Percentiles rank a stretch among this genome's conserved stretches.
Evolutionary conservation across 2,888 invertebrate species (phyloP).

Genomic region (Pseudococcus longispinus): DNA sequence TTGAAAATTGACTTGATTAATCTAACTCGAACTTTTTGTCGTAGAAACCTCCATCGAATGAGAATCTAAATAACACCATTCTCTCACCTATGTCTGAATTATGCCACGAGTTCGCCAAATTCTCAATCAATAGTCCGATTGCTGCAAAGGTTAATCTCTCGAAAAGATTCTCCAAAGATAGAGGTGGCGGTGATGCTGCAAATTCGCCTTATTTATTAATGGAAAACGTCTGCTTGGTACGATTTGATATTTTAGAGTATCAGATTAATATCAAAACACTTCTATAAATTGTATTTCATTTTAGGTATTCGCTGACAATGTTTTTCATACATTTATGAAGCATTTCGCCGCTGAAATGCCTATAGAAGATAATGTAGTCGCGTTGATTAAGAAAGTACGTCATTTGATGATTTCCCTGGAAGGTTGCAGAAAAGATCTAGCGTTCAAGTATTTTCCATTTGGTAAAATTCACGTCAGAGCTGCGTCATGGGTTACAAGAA

Average conservation of each 20-base stretch:
- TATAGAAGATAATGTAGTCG: constrained; percentile 12
- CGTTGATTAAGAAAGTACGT: constrained; percentile 26
- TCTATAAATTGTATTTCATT: not conserved
- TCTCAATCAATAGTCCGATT: constrained; percentile 18
- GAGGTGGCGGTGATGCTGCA: not conserved
- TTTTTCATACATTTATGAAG: not conserved
- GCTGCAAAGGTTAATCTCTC: not conserved
- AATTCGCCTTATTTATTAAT: constrained; percentile 30
- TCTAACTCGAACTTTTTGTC: not conserved
- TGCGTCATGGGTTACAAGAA: constrained; percentile 22
- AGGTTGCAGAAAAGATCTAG: not conserved
- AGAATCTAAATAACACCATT: not conserved
- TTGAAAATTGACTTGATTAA: not conserved
- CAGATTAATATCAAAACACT: not conserved
- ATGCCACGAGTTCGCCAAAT: constrained; percentile 65
- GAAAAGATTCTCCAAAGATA: not conserved
- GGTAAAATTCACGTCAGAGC: constrained; percentile 36
- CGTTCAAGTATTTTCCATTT: constrained; percentile 25
- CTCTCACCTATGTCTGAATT: constrained; percentile 68
- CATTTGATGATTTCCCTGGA: not conserved
- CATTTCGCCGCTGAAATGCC: not conserved
- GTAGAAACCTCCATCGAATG: constrained; percentile 59
- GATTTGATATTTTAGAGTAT: not conserved
- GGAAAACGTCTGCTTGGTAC: constrained; percentile 28
- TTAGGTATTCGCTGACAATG: not conserved